Percentiles rank a stretch among this genome's conserved stretches.
phyloP scores from a whole-genome alignment of 2,797 vertebrate genomes.

The Graptemys geographica region DNA sequence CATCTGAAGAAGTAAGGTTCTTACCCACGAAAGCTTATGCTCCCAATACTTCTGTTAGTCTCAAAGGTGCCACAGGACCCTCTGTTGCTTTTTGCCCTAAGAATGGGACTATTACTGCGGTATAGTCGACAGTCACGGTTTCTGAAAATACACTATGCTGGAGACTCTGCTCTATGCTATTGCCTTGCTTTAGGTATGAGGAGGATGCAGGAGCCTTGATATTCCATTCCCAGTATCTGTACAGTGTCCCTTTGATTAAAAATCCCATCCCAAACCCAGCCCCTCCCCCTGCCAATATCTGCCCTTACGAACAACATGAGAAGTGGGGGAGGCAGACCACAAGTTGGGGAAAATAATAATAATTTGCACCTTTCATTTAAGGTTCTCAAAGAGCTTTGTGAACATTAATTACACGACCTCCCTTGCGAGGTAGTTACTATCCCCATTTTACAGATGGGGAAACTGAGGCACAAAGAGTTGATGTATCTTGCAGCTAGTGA shows the following conservation, averaged over 20 bases:
- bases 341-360: neutral
- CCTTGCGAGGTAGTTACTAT: neutral
- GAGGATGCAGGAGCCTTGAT: neutral
- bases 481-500: neutral
- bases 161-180: neutral
- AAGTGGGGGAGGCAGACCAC: neutral
- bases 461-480: neutral
- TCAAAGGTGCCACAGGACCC: too few relatives aligned
- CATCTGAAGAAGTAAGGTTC: too few relatives aligned
- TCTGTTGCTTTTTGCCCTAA: neutral
- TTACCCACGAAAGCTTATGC: too few relatives aligned
- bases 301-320: neutral
- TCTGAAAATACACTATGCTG: neutral
- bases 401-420: neutral
- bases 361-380: neutral
- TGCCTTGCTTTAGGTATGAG: neutral
- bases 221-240: neutral
- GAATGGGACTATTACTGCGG: neutral
- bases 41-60: too few relatives aligned
- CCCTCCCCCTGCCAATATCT: neutral
- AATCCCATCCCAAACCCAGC: neutral
- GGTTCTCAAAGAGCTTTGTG: neutral
- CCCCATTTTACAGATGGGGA: neutral
- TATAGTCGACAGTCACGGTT: neutral
- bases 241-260: neutral